A percentile compares a stretch with the other conserved stretches of the same genome.
Conservation (phyloP, 2,888 invertebrate species). For the Oscheius sp. region DNA sequence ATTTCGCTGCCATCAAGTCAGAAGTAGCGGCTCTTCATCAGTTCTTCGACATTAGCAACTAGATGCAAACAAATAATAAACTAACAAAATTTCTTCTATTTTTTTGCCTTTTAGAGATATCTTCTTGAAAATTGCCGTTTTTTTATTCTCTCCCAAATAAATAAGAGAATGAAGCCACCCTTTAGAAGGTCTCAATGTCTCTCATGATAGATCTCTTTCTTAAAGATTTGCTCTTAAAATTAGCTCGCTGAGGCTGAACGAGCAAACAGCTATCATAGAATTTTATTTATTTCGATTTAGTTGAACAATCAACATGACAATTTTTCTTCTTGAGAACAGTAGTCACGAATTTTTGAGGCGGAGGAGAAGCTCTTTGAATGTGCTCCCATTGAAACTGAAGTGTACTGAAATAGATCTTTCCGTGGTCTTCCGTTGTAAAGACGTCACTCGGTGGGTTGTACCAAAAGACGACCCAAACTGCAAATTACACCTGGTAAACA, state of each 20-base stretch:
- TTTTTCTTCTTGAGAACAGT: too few relatives aligned
- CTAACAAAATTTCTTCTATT: too few relatives aligned
- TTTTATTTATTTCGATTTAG: neutral
- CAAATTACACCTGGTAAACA: too few relatives aligned
- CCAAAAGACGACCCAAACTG: slow-evolving; percentile 10
- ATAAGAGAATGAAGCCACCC: neutral
- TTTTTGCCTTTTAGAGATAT: neutral
- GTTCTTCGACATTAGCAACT: too few relatives aligned
- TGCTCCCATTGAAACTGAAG: slow-evolving; percentile 4
- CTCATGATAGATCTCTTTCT: neutral
- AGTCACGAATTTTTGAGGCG: too few relatives aligned
- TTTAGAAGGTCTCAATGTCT: neutral
- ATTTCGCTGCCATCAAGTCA: too few relatives aligned
- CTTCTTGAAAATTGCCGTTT: neutral
- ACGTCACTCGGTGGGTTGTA: neutral
- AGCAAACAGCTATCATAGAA: neutral
- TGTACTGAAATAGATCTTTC: neutral
- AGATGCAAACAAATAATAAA: too few relatives aligned
- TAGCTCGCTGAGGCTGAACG: neutral
- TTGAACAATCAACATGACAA: neutral
- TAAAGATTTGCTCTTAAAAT: neutral
- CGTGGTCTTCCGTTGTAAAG: neutral
- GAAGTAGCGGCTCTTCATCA: too few relatives aligned
- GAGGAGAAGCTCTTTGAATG: too few relatives aligned
- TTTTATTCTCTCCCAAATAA: too few relatives aligned